Evolutionary conservation across 2,113 vertebrate genomes (phyloP), one percentile per base, ranked within the genome.

Genomic region (Lepisosteus oculatus): DNA sequence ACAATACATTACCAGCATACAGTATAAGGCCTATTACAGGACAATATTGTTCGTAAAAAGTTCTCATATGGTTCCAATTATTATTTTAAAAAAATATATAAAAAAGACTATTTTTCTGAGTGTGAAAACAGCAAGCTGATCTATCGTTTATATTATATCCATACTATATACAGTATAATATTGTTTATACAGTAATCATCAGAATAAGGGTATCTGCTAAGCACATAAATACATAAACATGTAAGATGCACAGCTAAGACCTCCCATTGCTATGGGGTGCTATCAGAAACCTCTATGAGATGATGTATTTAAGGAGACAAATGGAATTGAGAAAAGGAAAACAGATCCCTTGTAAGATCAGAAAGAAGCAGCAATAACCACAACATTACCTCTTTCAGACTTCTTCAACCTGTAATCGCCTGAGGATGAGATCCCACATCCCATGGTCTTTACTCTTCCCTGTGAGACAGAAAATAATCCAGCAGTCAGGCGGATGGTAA

Each of bases 351-450:
- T 29, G 29, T 29, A 29, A 29, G 29, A 29, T 29, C 29, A 29
- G 29, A 29, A 4, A 56, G 12, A 12, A 11, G n/a, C 13, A 65
- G 8, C 15, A 41, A 64, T 44, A 41, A 51, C 47, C 9, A 2
- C 59, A 42, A 61, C 1, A 43, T 1, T 79, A 90, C 87, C 91
- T 90, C 61, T 82, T 62, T 88, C 70, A 71, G 72, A 74, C 77
- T 81, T 84, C 72, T 83, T 84, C 75, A 70, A 73, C 72, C 77
- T 79, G 13, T 8, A 61, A 8, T 80, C 82, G 77, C 83, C 62
- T 55, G 85, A 74, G 82, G 89, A 91, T 43, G 84, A 74, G 77
- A 80, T 67, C 45, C 84, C 80, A 71, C 88, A 90, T 85, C 92
- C 92, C 91, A 93, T 93, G 81, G 83, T 72, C 84, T 74, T 72